Percentiles rank a stretch among this genome's conserved stretches.
These are phyloP conservation scores for Danio kyathit DNA, from an alignment of 2,797 vertebrate genomes.

Conservation along the genomic window DNA sequence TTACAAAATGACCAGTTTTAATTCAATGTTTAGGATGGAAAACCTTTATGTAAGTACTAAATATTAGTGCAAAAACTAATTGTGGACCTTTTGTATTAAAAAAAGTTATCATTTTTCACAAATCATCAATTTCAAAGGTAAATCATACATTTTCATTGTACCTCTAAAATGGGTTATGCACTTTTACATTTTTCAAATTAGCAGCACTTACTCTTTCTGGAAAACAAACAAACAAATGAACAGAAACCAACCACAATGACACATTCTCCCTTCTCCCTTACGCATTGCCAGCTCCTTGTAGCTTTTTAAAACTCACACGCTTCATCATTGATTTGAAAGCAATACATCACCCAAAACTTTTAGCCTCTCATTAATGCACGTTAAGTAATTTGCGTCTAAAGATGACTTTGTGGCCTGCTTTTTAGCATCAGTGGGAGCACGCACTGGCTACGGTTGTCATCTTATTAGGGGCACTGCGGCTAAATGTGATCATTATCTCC, in stretches of 20 bases:
- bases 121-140: too few species aligned
- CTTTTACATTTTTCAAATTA: too few species aligned
- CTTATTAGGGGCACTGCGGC: conserved; percentile 67
- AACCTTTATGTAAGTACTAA: too few species aligned
- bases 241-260: neutral
- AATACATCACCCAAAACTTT: conserved; percentile 42
- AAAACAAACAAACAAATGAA: neutral
- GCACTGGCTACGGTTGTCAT: conserved; percentile 63
- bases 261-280: neutral
- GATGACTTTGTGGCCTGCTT: conserved; percentile 58
- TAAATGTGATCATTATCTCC: conserved; percentile 70
- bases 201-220: too few species aligned
- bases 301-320: conserved; percentile 11
- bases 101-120: too few species aligned
- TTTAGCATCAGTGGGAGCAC: conserved; percentile 57
- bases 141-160: too few species aligned
- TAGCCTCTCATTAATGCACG: conserved; percentile 48
- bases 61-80: too few species aligned
- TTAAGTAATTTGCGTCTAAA: conserved; percentile 48
- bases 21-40: too few species aligned
- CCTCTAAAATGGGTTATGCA: too few species aligned
- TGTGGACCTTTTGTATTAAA: too few species aligned
- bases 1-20: too few species aligned
- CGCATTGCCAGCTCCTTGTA: neutral
- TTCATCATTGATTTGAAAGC: conserved; percentile 35